Evolutionary conservation across 2,888 invertebrate species (phyloP), one percentile per base, ranked within the genome.

Genomic region (Gymnosoma rotundatum): DNA sequence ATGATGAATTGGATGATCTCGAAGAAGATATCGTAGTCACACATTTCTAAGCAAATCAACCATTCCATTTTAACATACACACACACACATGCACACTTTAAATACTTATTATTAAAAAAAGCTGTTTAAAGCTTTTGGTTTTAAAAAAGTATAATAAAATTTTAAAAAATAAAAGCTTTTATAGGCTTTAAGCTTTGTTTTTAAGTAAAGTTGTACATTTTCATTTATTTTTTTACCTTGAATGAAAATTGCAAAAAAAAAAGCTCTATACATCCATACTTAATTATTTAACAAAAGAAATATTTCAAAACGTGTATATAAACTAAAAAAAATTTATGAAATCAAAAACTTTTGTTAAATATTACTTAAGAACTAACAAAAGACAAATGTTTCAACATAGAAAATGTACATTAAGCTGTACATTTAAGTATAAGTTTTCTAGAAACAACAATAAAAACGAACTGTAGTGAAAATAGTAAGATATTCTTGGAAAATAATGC

Each of bases 1-100:
- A 97, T 90, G 97, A 95, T 92, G 95, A 97, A 91, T 96, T 96
- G 90, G 97, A 97, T 92, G 97, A 97, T 92, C 95, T 97, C 88
- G 97, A 97, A 93, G 97, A 97, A 91, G 96, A 97, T 91, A 96
- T 97, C 91, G 95, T 96, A 91, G 95, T 97, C 90, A 97, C 97
- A 86, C 96, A 96, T 92, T 94, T 97, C 90, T 97, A 95, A 88
- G 66, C 66, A 52, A 52, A 25, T 42, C 1, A 58, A 45, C 20
- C 45, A 75, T 58, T 56, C 6, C 75, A 75, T 66, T 36, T 54
- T 70, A 32, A 63, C 63, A 83, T 67, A 76, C 54, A 79, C 60
- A 83, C 69, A 83, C 60, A 74, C 70, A 69, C 69, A 32, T 8
- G 32, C 32, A 32, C 3, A 32, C 25, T 4, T 78, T 54, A 78